Conservation (phyloP, 2,888 invertebrate genomes). For the Drosophila neonasuta region DNA sequence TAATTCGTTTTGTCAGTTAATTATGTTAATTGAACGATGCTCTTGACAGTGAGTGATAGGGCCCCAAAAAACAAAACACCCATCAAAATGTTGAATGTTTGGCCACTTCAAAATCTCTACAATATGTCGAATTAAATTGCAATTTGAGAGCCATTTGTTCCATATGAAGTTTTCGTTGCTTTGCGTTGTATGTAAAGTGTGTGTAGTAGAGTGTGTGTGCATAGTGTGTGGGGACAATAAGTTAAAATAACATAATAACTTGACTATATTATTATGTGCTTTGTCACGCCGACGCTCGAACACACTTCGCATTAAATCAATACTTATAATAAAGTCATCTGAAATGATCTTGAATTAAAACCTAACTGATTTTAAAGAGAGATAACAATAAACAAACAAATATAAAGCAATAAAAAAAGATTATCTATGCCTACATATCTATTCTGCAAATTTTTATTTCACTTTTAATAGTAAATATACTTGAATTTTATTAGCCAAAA, state of each 20-base stretch:
- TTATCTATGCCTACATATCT: background rate
- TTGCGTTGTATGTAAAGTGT: conserved; percentile 1
- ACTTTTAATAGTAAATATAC: too few relatives aligned
- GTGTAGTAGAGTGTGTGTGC: conserved; percentile 3
- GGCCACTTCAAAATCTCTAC: conserved; percentile 52
- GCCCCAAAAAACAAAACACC: conserved; percentile 46
- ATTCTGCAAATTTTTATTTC: background rate
- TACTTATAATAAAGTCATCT: conserved; percentile 5
- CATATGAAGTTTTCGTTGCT: conserved; percentile 15
- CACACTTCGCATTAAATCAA: conserved; percentile 25
- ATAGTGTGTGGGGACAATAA: conserved; percentile 12
- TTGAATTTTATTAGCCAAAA: background rate
- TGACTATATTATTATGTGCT: conserved; percentile 6
- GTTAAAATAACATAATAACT: conserved; percentile 5
- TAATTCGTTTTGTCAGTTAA: conserved; percentile 72
- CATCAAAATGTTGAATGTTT: conserved; percentile 57
- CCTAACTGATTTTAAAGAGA: background rate
- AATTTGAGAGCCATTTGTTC: conserved; percentile 56
- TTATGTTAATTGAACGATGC: conserved; percentile 77
- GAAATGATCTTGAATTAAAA: background rate
- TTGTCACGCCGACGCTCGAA: conserved; percentile 22
- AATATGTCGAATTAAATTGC: conserved; percentile 73
- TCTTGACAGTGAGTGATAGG: conserved; percentile 79
- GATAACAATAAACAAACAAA: background rate
- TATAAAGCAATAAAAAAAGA: background rate